Conservation (phyloP, 2,797 vertebrate genomes). For the Rhincodon typus region DNA sequence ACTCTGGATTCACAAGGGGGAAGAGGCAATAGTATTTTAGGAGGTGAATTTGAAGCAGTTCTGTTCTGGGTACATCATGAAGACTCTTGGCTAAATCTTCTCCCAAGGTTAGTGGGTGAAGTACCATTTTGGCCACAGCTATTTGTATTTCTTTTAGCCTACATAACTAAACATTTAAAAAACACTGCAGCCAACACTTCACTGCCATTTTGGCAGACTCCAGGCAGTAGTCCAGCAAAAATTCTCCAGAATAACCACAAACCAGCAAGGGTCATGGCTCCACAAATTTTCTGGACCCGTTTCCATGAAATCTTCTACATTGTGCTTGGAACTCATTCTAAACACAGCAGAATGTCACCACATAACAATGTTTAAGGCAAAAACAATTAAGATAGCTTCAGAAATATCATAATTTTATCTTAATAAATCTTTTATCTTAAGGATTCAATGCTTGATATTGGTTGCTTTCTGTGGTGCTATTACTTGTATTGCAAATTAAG, state of each 20-base stretch:
- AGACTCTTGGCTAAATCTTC: background rate
- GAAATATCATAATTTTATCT: too few relatives aligned
- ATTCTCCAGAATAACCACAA: background rate
- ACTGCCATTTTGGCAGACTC: background rate
- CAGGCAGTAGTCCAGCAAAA: background rate
- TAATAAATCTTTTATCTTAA: background rate
- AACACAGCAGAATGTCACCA: background rate
- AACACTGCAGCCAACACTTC: background rate
- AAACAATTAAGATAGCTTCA: background rate
- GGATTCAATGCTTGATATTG: background rate
- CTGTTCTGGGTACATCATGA: background rate
- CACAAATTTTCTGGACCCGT: too few relatives aligned
- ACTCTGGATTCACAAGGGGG: background rate
- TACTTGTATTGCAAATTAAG: background rate
- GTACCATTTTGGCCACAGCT: background rate
- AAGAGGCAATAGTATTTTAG: background rate
- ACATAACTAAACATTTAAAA: background rate
- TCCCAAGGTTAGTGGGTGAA: background rate
- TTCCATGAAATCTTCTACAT: too few relatives aligned
- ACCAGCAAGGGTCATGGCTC: background rate
- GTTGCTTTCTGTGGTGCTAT: background rate
- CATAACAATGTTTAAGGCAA: background rate
- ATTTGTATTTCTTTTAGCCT: too few relatives aligned
- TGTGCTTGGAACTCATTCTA: background rate
- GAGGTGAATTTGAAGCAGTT: background rate